Evolutionary conservation across 2,888 invertebrate genomes (phyloP), one percentile per base, ranked within the genome.

Genomic region (Brassicogethes aeneus): DNA sequence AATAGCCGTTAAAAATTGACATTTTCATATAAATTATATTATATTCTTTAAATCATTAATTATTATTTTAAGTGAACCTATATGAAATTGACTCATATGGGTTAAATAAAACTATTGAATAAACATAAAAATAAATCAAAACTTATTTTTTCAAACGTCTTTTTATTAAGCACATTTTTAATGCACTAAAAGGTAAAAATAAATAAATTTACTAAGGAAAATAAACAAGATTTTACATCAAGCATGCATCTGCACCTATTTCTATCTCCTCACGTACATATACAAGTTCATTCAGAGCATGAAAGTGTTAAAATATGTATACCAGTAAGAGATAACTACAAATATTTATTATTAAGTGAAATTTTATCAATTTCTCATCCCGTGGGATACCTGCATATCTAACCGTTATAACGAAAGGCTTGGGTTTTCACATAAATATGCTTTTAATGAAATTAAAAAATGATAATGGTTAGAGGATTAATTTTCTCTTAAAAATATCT

Each of bases 301-400:
- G 37, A 37, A 37, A 37, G 37, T 37, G 37, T 37, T 37, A 37
- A 37, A 37, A 37, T 37, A 37, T 37, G 37, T 37, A 37, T 37
- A 37, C 37, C 37, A 37, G 37, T 30, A 29, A 29, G 29, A 30
- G 37, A 30, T 37, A 37, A 13, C 37, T 30, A 37, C 37, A 37
- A 37, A 37, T 37, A 37, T 37, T 37, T 37, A 37, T 37, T 37
- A 37, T 37, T 7, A 36, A 36, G 37, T 36, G 37, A 23, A 36
- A 36, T 36, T 36, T 36, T 36, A 36, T 36, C 37, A 23, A 7
- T 7, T 23, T 23, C 23, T 23, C 23, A 23, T 23, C 23, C 23
- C 23, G 23, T 23, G n/a, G n/a, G n/a, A n/a, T n/a, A n/a, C n/a
- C n/a, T n/a, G n/a, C n/a, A n/a, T n/a, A 23, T 10, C 23, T 23